Evolutionary conservation across 1,140 invertebrate genomes (phyloP).

Genomic region (Diuraphis noxia): DNA sequence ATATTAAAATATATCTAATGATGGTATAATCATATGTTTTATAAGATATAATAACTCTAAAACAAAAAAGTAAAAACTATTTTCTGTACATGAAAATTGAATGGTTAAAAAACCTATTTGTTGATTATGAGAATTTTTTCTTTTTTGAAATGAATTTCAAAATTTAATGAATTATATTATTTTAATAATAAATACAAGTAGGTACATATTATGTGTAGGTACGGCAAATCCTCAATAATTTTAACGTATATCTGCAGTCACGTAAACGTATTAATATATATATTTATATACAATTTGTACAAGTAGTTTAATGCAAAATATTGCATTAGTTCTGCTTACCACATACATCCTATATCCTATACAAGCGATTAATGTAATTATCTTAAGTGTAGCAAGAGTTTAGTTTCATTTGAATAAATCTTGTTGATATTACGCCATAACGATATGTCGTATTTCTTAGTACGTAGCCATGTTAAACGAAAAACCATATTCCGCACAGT

Average conservation of each 20-base stretch:
- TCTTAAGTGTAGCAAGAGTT: slow-evolving; percentile 1
- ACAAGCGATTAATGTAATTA: slow-evolving; percentile 13
- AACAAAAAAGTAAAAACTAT: too few relatives aligned
- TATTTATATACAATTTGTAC: not conserved
- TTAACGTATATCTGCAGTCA: not conserved
- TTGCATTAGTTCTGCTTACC: slow-evolving; percentile 13
- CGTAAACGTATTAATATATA: not conserved
- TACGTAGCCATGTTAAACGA: not conserved
- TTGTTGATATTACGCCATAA: not conserved
- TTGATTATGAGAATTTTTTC: not conserved
- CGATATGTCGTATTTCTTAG: slow-evolving; percentile 2
- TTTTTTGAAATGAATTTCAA: not conserved
- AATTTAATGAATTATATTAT: not conserved
- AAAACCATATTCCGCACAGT: not conserved
- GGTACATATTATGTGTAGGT: not conserved
- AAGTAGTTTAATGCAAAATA: not conserved
- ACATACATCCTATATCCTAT: slow-evolving; percentile 3
- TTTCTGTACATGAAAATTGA: not conserved
- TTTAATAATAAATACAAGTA: not conserved
- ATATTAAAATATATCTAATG: too few relatives aligned
- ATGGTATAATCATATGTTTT: not conserved
- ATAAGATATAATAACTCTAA: too few relatives aligned
- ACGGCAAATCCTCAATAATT: not conserved
- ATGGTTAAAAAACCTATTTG: not conserved
- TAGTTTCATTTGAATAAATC: slow-evolving; percentile 32